Base-by-base conservation (phyloP, 64 coral and sea anemone species). In the Montipora cactus region DNA sequence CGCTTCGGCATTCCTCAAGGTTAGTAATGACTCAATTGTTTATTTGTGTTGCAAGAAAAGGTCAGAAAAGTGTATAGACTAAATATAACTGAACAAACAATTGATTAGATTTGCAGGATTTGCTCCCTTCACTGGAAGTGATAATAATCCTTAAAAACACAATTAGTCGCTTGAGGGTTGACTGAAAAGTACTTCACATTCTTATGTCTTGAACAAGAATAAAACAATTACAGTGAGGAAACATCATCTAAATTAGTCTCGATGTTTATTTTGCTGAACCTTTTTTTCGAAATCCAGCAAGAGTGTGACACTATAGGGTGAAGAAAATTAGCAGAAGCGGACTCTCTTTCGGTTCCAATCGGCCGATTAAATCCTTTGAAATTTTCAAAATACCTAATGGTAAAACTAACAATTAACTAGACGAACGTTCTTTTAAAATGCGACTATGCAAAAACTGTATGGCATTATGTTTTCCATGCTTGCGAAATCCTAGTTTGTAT, bases 21-120 rank as follows among this genome's bases (percentile, higher is more conserved):
- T 71, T 45, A 72, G 64, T 86, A 50, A 86, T 71, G 66, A 19
- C 66, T n/a, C 71, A 20, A 1, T 64, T 22, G 82, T 86, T 86
- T 86, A 86, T 86, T 86, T 86, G 64, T 86, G 49, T 86, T 21
- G 19, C 44, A 10, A 21, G 11, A 84, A 86, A 86, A 86, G 70
- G 18, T 71, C 44, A 10, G n/a, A 20, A 84, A 86, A 86, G 71
- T 86, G 18, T 71, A 11, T 47, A 49, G 7, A 4, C 82, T 86
- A 69, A 86, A 71, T 71, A 49, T 71, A 71, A 71, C 82, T 86
- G 82, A 86, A 86, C 82, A 86, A 86, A 86, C 37, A 86, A 46
- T 46, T 67, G 81, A 70, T 86, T 49, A 71, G 68, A 64, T 64
- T 64, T 64, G 15, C 53, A 57, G 37, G 37, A 37, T 37, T 37